phyloP scores from a whole-genome alignment of 2,888 invertebrate species.

The Ectemnius continuus region DNA sequence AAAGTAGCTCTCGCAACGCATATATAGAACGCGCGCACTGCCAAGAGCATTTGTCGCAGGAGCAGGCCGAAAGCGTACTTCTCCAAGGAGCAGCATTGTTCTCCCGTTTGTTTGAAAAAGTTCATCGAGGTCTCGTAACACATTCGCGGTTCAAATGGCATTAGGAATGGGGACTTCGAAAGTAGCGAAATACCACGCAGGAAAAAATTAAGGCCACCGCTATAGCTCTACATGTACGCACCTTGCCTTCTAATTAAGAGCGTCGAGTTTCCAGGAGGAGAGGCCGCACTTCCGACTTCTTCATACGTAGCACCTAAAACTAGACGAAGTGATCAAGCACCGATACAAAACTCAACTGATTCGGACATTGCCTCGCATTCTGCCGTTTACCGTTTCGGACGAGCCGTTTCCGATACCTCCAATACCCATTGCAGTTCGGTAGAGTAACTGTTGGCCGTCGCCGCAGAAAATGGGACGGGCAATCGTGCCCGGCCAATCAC shows the following conservation, averaged over 20 bases:
- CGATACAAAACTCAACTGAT: slow-evolving; percentile 16
- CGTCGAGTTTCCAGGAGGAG: neutral
- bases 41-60: neutral
- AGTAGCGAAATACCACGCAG: slow-evolving; percentile 5
- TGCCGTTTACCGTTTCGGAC: slow-evolving; percentile 25
- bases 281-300: neutral
- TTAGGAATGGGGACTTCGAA: neutral
- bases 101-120: neutral
- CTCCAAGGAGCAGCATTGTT: no score
- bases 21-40: no score
- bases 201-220: slow-evolving; percentile 49
- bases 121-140: neutral
- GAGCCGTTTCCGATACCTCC: slow-evolving; percentile 34
- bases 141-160: neutral
- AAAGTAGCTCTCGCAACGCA: no score
- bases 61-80: no score
- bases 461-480: no score
- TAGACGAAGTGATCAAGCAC: slow-evolving; percentile 1
- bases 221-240: slow-evolving; percentile 18
- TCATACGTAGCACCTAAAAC: slow-evolving; percentile 1
- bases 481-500: slow-evolving; percentile 22
- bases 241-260: slow-evolving; percentile 20
- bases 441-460: neutral
- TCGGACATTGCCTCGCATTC: slow-evolving; percentile 37
- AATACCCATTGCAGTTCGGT: slow-evolving; percentile 36